These are phyloP conservation scores for Acronicta leporina DNA, from an alignment of 2,888 invertebrate species.

Conservation along the genomic window DNA sequence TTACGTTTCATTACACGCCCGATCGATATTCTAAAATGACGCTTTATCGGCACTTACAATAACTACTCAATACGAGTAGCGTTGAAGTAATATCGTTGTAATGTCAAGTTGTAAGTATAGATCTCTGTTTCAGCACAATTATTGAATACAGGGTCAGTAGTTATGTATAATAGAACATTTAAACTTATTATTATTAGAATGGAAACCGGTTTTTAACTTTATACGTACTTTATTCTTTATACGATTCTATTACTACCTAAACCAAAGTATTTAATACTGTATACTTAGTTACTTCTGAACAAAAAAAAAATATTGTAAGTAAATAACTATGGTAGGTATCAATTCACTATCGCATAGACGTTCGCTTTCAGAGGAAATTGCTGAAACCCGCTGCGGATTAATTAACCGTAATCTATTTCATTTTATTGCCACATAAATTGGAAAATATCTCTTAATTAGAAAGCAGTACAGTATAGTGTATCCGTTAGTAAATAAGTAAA, in stretches of 20 bases:
- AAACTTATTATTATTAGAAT: too few relatives aligned
- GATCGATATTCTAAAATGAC: background rate
- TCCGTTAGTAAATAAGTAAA: slow-evolving; percentile 2
- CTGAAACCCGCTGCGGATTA: slow-evolving; percentile 37
- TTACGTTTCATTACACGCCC: slow-evolving; percentile 2
- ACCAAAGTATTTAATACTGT: too few relatives aligned
- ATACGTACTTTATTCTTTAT: too few relatives aligned
- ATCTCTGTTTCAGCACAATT: background rate
- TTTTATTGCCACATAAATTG: slow-evolving; percentile 29
- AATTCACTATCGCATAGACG: background rate
- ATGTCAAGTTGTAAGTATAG: background rate
- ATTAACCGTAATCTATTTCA: slow-evolving; percentile 47
- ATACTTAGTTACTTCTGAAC: too few relatives aligned
- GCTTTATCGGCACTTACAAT: background rate
- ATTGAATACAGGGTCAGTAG: too few relatives aligned
- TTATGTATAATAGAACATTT: too few relatives aligned
- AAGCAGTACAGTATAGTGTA: slow-evolving; percentile 3
- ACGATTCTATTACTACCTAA: too few relatives aligned
- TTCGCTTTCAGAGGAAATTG: slow-evolving; percentile 33
- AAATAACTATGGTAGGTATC: too few relatives aligned
- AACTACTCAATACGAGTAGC: too few relatives aligned
- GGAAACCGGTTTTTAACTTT: too few relatives aligned
- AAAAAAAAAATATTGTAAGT: too few relatives aligned
- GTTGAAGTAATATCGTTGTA: background rate
- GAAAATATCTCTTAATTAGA: slow-evolving; percentile 39